Evolutionary conservation across 2,888 invertebrate species (phyloP).

Genomic region (Trypoxylon attenuatum): DNA sequence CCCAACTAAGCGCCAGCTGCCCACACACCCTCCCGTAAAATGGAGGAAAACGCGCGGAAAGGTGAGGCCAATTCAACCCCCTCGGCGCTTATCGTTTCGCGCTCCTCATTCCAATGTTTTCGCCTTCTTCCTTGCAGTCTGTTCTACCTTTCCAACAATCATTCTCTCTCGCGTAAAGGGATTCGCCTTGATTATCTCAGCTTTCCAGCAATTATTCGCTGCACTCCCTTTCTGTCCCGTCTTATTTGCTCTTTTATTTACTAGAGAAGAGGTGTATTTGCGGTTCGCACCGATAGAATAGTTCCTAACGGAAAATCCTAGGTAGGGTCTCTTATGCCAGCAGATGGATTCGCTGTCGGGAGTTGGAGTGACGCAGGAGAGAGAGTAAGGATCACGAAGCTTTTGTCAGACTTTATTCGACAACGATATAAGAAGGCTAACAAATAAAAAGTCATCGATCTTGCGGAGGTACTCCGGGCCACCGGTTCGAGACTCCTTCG

Average conservation of each 20-base stretch:
- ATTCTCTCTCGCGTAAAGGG: conserved; percentile 1
- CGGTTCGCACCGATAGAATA: not conserved
- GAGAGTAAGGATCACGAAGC: not conserved
- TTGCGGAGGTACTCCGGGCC: not conserved
- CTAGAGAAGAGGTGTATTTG: too few relatives aligned
- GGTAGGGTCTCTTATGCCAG: not conserved
- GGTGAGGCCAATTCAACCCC: conserved; percentile 40
- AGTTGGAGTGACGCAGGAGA: not conserved
- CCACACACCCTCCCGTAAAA: conserved; percentile 43
- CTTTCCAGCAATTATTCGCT: not conserved
- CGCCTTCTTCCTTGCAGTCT: not conserved
- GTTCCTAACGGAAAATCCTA: not conserved
- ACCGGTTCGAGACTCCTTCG: not conserved
- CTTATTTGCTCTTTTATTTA: not conserved
- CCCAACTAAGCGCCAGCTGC: conserved; percentile 58
- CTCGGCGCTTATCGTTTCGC: conserved; percentile 41
- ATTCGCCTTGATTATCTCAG: not conserved
- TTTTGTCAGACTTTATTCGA: not conserved
- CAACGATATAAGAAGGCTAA: not conserved
- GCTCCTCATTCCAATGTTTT: conserved; percentile 13
- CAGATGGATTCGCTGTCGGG: not conserved
- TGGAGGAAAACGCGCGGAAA: conserved; percentile 42
- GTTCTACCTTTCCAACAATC: not conserved
- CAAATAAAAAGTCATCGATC: too few relatives aligned
- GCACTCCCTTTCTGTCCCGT: not conserved